Conservation (phyloP, 2,888 invertebrate species). For the Cerceris rybyensis region DNA sequence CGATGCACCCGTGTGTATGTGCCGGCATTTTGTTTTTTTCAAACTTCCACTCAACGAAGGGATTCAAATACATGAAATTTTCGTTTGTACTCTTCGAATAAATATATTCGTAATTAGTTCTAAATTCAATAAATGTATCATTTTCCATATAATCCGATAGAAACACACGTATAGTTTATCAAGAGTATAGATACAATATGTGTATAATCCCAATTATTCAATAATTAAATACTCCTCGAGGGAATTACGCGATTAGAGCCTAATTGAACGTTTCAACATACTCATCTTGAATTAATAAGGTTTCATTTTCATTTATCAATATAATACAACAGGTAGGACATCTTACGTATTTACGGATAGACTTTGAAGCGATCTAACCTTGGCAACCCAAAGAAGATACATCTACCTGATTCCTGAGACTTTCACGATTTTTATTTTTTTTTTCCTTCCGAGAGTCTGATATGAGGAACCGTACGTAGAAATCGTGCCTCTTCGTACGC, state of each 20-base stretch:
- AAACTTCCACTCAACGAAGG: constrained; percentile 3
- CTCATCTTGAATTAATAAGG: background rate
- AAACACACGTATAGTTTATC: background rate
- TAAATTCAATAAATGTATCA: background rate
- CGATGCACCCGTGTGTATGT: background rate
- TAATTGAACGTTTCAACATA: background rate
- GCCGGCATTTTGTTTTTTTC: background rate
- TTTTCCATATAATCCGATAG: background rate
- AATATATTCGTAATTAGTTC: background rate
- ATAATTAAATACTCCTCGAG: constrained; percentile 3
- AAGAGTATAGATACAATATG: background rate
- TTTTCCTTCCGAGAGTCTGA: constrained; percentile 59
- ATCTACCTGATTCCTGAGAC: constrained; percentile 55
- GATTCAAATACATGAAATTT: constrained; percentile 15
- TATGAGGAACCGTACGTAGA: constrained; percentile 71
- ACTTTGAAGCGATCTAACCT: constrained; percentile 56
- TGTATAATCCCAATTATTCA: constrained; percentile 8
- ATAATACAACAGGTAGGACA: constrained; percentile 23
- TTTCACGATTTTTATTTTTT: constrained; percentile 30
- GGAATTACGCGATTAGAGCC: background rate
- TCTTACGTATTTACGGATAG: constrained; percentile 39
- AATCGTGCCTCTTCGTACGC: constrained; percentile 56
- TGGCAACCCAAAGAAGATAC: constrained; percentile 47
- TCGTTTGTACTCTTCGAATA: constrained; percentile 12
- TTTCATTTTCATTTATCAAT: constrained; percentile 20